Conservation (phyloP, 64 coral and sea anemone genomes). For the Pocillopora damicornis region DNA sequence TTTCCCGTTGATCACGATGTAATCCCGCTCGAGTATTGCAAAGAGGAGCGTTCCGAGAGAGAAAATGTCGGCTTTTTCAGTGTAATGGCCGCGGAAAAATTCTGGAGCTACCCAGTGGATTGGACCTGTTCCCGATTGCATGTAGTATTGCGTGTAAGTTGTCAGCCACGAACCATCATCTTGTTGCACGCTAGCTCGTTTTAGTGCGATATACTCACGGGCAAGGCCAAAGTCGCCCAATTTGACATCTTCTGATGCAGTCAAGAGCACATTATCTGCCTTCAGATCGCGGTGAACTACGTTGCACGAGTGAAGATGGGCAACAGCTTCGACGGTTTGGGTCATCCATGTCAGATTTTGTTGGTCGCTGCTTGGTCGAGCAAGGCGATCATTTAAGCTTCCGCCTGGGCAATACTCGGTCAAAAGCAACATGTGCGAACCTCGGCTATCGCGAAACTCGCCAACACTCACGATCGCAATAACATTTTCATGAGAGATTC, state of each 20-base stretch:
- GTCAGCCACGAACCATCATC: not conserved
- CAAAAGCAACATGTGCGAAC: constrained; percentile 28
- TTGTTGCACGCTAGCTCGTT: not conserved
- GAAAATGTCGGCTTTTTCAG: constrained; percentile 74
- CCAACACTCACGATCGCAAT: not conserved
- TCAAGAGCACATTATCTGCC: constrained; percentile 77
- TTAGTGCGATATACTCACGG: constrained; percentile 48
- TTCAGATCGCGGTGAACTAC: constrained; percentile 60
- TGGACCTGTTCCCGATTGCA: constrained; percentile 45
- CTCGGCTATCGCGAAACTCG: not conserved
- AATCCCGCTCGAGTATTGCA: constrained; percentile 66
- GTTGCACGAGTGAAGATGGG: constrained; percentile 49
- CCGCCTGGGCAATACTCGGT: constrained; percentile 62
- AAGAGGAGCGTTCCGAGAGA: constrained; percentile 60
- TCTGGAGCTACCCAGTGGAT: constrained; percentile 71
- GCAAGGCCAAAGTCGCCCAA: constrained; percentile 80
- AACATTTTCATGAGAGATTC: constrained; percentile 39
- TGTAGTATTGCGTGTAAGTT: constrained; percentile 41
- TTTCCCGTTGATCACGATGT: not conserved
- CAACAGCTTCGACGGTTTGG: constrained; percentile 55
- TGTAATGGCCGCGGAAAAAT: constrained; percentile 39
- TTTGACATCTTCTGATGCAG: constrained; percentile 53
- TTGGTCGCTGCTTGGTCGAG: constrained; percentile 31
- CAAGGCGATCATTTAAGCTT: constrained; percentile 37
- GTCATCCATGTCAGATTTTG: constrained; percentile 66